phyloP scores from a whole-genome alignment of 2,888 invertebrate species.

The Ceriagrion tenellum region DNA sequence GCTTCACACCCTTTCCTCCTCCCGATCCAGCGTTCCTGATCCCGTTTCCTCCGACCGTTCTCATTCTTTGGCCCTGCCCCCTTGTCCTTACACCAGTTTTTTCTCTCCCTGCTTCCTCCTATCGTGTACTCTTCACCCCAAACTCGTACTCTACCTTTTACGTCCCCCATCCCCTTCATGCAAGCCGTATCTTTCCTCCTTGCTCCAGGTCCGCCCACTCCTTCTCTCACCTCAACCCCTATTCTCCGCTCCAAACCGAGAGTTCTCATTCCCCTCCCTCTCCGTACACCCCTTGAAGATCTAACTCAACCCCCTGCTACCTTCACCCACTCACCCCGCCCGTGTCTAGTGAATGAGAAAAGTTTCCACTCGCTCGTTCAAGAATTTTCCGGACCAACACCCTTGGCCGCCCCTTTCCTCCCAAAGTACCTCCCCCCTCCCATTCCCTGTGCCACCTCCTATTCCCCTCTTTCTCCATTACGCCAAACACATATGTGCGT shows the following conservation, averaged over 20 bases:
- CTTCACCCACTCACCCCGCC: not conserved
- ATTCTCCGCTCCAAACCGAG: no score
- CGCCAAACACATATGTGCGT: not conserved
- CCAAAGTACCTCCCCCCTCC: not conserved
- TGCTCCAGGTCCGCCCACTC: not conserved
- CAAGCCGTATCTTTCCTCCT: not conserved
- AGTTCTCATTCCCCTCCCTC: not conserved
- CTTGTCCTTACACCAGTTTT: not conserved
- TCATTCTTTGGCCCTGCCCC: not conserved
- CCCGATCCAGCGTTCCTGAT: not conserved
- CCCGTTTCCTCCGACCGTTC: not conserved
- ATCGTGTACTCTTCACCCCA: not conserved
- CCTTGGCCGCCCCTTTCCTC: not conserved
- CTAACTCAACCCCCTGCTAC: not conserved
- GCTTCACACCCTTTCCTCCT: not conserved
- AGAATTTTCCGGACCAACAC: conserved; percentile 23
- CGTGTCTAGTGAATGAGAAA: conserved; percentile 40
- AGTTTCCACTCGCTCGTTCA: conserved; percentile 13
- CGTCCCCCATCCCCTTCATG: not conserved
- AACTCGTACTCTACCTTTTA: not conserved
- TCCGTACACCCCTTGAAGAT: no score
- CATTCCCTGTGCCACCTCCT: not conserved
- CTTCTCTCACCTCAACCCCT: not conserved
- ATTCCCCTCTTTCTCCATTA: not conserved
- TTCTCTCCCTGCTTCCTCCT: not conserved